These are phyloP conservation scores for Platalea minor DNA, from an alignment of 2,797 vertebrate species.

Conservation along the genomic window DNA sequence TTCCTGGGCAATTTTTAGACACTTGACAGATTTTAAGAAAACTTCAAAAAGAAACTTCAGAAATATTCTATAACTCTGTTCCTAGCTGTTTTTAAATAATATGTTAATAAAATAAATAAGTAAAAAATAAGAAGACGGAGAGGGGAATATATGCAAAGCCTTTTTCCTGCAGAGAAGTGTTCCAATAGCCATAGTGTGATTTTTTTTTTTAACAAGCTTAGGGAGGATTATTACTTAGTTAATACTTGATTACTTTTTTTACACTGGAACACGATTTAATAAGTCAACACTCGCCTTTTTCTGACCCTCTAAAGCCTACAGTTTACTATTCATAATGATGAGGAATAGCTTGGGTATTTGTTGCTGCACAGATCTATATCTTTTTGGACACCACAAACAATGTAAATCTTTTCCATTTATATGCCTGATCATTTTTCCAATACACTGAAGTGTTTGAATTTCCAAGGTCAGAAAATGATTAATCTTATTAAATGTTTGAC, in stretches of 20 bases:
- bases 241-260: slow-evolving; percentile 10
- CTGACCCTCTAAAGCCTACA: slow-evolving; percentile 4
- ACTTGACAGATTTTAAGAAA: neutral
- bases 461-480: slow-evolving; percentile 62
- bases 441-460: slow-evolving; percentile 45
- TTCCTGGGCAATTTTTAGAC: neutral
- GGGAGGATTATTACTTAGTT: neutral
- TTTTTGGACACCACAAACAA: neutral
- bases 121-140: neutral
- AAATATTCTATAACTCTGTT: neutral
- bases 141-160: neutral
- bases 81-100: neutral
- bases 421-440: slow-evolving; percentile 21
- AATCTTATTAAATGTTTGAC: slow-evolving; percentile 62
- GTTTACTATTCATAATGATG: slow-evolving; percentile 12
- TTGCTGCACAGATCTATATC: neutral
- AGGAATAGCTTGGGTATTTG: slow-evolving; percentile 22
- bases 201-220: neutral
- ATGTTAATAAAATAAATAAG: neutral
- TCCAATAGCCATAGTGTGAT: neutral
- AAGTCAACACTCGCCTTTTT: neutral
- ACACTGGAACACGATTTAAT: slow-evolving; percentile 1
- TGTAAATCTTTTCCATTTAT: slow-evolving; percentile 52
- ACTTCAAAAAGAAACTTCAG: neutral
- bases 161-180: neutral